Evolutionary conservation across 2,113 vertebrate genomes (phyloP).

Genomic region (Rhineura floridana): DNA sequence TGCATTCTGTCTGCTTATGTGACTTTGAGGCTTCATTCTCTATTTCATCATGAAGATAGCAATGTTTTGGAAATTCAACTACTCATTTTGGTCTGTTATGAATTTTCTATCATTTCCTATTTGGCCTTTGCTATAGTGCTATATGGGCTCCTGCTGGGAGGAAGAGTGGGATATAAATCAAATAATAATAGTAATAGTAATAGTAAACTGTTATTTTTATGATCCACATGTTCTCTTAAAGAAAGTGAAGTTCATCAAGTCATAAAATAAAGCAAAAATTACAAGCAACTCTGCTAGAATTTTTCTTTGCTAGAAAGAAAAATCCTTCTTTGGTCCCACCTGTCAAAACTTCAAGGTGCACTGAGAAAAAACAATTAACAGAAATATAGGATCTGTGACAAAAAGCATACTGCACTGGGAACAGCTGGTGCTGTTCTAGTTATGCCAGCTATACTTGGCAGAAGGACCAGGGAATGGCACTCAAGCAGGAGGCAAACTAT

Average conservation of each 20-base stretch:
- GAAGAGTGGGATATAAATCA: no score
- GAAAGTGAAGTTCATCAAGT: neutral
- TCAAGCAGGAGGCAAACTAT: neutral
- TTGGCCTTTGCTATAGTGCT: no score
- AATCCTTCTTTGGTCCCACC: neutral
- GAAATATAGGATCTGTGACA: neutral
- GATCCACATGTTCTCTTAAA: neutral
- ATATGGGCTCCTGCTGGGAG: no score
- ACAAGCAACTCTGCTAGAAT: neutral
- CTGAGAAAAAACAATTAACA: neutral
- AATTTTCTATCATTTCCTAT: no score
- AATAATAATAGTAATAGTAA: no score
- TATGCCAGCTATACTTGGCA: neutral
- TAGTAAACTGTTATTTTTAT: no score
- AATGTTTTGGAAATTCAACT: neutral
- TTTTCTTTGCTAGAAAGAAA: neutral
- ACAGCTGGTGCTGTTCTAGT: neutral
- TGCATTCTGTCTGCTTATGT: neutral
- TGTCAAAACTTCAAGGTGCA: neutral
- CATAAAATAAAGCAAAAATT: neutral
- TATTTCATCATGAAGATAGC: neutral
- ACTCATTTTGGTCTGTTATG: neutral
- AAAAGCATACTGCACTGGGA: neutral
- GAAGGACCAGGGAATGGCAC: neutral
- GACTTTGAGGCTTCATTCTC: neutral